phyloP scores from a whole-genome alignment of 2,113 vertebrate species.

The Bettongia penicillata region DNA sequence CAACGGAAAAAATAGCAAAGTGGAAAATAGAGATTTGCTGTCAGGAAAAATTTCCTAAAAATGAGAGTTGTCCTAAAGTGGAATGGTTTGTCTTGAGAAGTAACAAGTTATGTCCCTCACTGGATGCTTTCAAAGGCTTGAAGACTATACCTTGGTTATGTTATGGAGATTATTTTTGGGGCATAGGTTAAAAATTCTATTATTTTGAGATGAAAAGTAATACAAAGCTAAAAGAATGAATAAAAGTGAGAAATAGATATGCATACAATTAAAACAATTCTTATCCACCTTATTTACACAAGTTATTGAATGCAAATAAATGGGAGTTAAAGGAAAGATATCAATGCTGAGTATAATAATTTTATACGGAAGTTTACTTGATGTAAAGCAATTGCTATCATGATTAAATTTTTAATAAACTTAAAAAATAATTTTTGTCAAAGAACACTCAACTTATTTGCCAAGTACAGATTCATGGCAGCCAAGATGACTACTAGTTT shows the following conservation, averaged over 20 bases:
- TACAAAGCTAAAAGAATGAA: not conserved
- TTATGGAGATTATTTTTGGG: not conserved
- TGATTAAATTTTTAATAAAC: not conserved
- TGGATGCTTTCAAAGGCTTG: not conserved
- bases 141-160: not conserved
- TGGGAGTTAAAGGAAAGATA: not conserved
- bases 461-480: not conserved
- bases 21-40: not conserved
- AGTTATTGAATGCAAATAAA: not conserved
- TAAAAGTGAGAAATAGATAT: not conserved
- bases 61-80: not conserved
- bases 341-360: not conserved
- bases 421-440: not conserved
- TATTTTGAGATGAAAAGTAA: not conserved
- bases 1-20: not conserved
- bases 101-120: not conserved
- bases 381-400: not conserved
- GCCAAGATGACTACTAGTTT: not conserved
- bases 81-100: not conserved
- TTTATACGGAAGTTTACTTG: not conserved
- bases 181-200: not conserved
- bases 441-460: not conserved
- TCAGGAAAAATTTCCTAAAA: not conserved
- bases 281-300: not conserved
- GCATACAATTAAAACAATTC: not conserved